phyloP scores from a whole-genome alignment of 2,113 vertebrate genomes.

The Martes martes region DNA sequence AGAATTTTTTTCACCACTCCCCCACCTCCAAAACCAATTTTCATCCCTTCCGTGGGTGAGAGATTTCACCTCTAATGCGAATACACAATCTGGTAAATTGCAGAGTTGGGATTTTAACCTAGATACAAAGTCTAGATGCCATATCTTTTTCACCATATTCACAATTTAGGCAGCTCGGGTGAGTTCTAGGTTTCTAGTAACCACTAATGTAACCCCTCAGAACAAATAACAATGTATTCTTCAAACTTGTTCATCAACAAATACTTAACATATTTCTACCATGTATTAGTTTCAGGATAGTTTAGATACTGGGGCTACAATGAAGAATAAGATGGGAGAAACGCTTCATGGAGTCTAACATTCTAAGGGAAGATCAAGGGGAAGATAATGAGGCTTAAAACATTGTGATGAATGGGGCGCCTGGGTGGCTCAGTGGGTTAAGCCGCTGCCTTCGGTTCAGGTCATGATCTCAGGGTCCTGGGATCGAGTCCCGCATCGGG shows the following conservation, averaged over 20 bases:
- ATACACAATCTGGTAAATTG: neutral
- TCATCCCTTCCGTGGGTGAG: neutral
- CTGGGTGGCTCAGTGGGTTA: too few relatives aligned
- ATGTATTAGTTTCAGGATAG: neutral
- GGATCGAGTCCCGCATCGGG: too few relatives aligned
- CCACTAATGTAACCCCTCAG: neutral
- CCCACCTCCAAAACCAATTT: neutral
- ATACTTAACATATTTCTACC: neutral
- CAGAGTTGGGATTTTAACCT: slow-evolving; percentile 28
- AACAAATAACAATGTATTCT: neutral
- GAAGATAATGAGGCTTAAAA: neutral
- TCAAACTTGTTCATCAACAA: neutral
- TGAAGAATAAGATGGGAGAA: neutral
- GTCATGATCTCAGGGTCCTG: too few relatives aligned
- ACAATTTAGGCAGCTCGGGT: neutral
- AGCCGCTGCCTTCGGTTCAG: too few relatives aligned
- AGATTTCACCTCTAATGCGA: neutral
- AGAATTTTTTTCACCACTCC: neutral
- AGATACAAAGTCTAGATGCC: neutral
- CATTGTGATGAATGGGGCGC: neutral
- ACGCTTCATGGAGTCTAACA: neutral
- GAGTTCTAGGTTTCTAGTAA: neutral
- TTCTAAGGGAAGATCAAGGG: neutral
- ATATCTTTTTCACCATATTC: neutral
- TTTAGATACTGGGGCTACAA: neutral